Percentiles rank a stretch among this genome's conserved stretches.
Conservation (phyloP, 2,797 vertebrate species). For the Hippoglossus hippoglossus region DNA sequence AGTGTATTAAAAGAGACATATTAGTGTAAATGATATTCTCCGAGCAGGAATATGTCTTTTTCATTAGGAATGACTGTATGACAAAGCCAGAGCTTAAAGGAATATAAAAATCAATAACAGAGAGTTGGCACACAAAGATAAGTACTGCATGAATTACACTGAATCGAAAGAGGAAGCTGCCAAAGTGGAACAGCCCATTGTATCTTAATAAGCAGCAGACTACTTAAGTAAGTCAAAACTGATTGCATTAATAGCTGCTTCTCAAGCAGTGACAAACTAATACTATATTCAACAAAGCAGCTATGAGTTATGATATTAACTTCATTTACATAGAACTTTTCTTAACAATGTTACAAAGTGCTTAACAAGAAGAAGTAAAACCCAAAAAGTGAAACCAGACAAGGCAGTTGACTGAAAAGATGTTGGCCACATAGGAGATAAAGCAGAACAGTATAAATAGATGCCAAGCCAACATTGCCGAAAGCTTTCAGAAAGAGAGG, state of each 20-base stretch:
- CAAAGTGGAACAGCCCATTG: constrained; percentile 1
- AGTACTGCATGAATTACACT: constrained; percentile 9
- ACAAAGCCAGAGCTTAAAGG: not conserved
- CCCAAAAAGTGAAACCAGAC: no score
- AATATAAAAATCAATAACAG: constrained; percentile 26
- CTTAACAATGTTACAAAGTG: no score
- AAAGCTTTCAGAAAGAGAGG: no score
- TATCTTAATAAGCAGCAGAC: not conserved
- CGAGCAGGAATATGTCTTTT: constrained; percentile 8
- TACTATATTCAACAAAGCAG: no score
- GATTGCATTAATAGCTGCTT: constrained; percentile 9
- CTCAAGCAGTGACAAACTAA: not conserved
- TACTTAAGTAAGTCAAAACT: not conserved
- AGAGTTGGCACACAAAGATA: constrained; percentile 1
- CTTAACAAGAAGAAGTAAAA: no score
- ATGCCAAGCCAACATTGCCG: no score
- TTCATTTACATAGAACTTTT: no score
- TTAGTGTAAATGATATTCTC: constrained; percentile 7
- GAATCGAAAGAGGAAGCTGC: constrained; percentile 13
- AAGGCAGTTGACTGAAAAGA: no score
- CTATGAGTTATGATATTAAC: no score
- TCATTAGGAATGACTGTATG: constrained; percentile 4
- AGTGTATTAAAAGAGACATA: not conserved
- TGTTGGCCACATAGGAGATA: no score
- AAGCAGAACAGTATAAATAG: no score